Evolutionary conservation across 1,140 invertebrate species (phyloP).

Genomic region (Alviniconcha marisindica): DNA sequence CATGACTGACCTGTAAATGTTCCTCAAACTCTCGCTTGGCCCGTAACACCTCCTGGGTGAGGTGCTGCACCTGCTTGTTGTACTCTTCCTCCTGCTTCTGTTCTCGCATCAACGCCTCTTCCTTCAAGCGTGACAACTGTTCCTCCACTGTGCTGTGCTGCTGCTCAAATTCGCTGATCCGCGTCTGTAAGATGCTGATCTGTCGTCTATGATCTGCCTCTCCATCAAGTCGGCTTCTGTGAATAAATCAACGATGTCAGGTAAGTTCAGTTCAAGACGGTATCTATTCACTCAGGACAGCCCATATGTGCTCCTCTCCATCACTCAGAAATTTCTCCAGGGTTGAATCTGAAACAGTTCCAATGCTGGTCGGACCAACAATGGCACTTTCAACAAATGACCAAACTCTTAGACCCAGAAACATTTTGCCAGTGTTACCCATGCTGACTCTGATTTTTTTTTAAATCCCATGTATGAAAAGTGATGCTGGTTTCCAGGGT

Average conservation of each 20-base stretch:
- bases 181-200: constrained; percentile 48
- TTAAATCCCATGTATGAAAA: too few relatives aligned
- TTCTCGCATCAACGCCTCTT: constrained; percentile 64
- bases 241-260: constrained; percentile 2
- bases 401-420: too few relatives aligned
- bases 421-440: too few relatives aligned
- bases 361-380: too few relatives aligned
- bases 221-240: constrained; percentile 44
- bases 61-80: constrained; percentile 64
- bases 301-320: too few relatives aligned
- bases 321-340: too few relatives aligned
- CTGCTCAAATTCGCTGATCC: constrained; percentile 49
- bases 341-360: too few relatives aligned
- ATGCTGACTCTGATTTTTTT: too few relatives aligned
- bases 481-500: too few relatives aligned
- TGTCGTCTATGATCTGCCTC: constrained; percentile 55
- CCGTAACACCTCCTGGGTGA: constrained; percentile 69
- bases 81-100: constrained; percentile 63
- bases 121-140: constrained; percentile 65
- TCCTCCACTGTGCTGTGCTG: constrained; percentile 52
- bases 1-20: constrained; percentile 52
- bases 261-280: background rate
- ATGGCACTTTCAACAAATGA: too few relatives aligned
- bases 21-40: constrained; percentile 73
- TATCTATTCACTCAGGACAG: too few relatives aligned